Evolutionary conservation across 1,140 invertebrate species (phyloP).

Genomic region (Triops cancriformis): DNA sequence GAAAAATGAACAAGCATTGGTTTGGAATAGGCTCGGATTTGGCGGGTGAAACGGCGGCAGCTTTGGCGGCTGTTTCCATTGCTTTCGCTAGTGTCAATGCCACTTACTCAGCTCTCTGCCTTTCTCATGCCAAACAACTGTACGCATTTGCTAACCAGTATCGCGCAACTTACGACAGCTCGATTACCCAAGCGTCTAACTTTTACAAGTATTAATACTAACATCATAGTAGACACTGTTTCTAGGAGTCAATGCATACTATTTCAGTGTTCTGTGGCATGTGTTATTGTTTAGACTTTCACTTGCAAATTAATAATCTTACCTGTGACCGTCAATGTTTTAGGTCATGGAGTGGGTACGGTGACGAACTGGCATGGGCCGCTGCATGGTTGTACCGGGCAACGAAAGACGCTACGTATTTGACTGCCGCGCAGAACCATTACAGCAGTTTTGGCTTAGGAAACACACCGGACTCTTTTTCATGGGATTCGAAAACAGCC

Average conservation of each 20-base stretch:
- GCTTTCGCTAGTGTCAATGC: slow-evolving; percentile 37
- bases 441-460: slow-evolving; percentile 19
- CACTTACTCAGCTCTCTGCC: slow-evolving; percentile 32
- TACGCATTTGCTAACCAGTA: slow-evolving; percentile 41
- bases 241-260: slow-evolving; percentile 50
- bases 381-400: slow-evolving; percentile 38
- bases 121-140: slow-evolving; percentile 38
- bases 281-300: slow-evolving; percentile 49
- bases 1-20: neutral
- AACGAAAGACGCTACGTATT: slow-evolving; percentile 29
- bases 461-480: slow-evolving; percentile 17
- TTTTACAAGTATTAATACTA: neutral
- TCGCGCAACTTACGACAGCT: slow-evolving; percentile 38
- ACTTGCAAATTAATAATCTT: slow-evolving; percentile 50
- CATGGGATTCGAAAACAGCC: slow-evolving; percentile 23
- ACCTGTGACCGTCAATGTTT: slow-evolving; percentile 38
- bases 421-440: slow-evolving; percentile 17
- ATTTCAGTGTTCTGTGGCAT: slow-evolving; percentile 57
- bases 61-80: slow-evolving; percentile 43
- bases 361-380: slow-evolving; percentile 38
- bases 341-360: slow-evolving; percentile 37
- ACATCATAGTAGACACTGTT: neutral
- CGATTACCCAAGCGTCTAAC: slow-evolving; percentile 35
- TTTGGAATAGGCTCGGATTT: slow-evolving; percentile 48
- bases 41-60: slow-evolving; percentile 53